Base-by-base conservation (phyloP, 2,113 vertebrate genomes). In the Thalassoma bifasciatum region DNA sequence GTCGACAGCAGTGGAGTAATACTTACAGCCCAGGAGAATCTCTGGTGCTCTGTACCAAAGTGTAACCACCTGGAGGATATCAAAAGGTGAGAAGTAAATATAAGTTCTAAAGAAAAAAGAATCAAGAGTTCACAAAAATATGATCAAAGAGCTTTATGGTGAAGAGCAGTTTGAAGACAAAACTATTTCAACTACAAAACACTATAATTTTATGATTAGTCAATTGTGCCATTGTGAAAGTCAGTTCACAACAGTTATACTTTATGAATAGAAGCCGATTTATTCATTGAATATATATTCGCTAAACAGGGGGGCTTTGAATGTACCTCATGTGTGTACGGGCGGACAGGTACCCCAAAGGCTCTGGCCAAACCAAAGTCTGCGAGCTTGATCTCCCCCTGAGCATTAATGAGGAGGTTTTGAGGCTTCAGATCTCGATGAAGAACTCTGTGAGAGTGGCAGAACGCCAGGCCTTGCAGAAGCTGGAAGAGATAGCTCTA, bases 401-500 rank as follows among this genome's bases (percentile, higher is more conserved):
- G 96, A 1, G 96, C 93, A 0, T 98, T 98, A 90, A 99, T 98
- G 77, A 98, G 96, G 58, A 99, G 95, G 87, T 98, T 99, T 79
- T 98, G 97, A 12, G 97, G 97, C 69, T 98, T 98, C 64, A 98
- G 94, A 88, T 99, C 97, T 12, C 97, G 92, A 83, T 98, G 97
- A 17, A 99, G 94, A 46, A 98, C 96, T 1, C 97, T 95, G 82
- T 98, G 97, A 8, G 97, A 97, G 81, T 98, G 96, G 89, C 97
- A 99, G 89, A 98, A 99, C 1, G 97, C 96, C 81, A 99, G 90
- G 40, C 97, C 97, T 79, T 98, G 97, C 75, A 99, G 95, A 82
- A 99, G 92, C 95, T 99, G 97, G 93, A 95, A 98, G 66, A 98
- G 93, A 88, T 98, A 98, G 73, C 96, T 98, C 96, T 99, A 87